phyloP scores from a whole-genome alignment of 2,797 vertebrate species.

The Acomys russatus region DNA sequence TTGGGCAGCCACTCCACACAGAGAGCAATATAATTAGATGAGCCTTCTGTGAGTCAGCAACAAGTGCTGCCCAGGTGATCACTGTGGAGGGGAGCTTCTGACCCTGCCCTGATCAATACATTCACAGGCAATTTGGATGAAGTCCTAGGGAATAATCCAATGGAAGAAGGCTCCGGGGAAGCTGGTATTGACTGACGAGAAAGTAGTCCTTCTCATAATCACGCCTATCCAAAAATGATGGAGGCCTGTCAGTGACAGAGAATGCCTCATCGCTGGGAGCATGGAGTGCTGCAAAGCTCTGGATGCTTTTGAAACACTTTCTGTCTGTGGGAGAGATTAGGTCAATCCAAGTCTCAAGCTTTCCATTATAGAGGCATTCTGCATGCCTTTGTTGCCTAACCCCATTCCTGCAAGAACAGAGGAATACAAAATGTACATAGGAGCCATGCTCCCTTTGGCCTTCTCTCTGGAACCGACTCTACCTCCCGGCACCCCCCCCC shows the following conservation, averaged over 20 bases:
- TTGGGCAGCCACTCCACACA: background rate
- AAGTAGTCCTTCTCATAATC: background rate
- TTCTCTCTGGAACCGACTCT: background rate
- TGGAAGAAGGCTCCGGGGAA: background rate
- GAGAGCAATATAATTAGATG: background rate
- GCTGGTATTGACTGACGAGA: background rate
- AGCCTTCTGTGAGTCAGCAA: background rate
- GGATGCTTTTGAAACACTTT: constrained; percentile 9
- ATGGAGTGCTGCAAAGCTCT: background rate
- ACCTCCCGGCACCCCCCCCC: no score
- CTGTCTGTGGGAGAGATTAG: background rate
- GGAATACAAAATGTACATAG: background rate
- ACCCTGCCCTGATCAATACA: constrained; percentile 14
- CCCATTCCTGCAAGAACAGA: background rate
- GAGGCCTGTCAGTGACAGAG: background rate
- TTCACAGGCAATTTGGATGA: constrained; percentile 52
- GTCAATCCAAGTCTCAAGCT: background rate
- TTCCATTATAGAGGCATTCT: background rate
- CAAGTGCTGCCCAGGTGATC: background rate
- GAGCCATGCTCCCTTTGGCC: constrained; percentile 32
- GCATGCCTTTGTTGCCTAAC: background rate
- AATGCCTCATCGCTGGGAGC: background rate
- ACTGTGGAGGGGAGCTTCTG: background rate
- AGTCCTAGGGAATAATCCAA: constrained; percentile 37
- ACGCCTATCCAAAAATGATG: background rate